These are phyloP conservation scores for Pantherophis vulpinus DNA, from an alignment of 2,797 vertebrate genomes.

Conservation along the genomic window DNA sequence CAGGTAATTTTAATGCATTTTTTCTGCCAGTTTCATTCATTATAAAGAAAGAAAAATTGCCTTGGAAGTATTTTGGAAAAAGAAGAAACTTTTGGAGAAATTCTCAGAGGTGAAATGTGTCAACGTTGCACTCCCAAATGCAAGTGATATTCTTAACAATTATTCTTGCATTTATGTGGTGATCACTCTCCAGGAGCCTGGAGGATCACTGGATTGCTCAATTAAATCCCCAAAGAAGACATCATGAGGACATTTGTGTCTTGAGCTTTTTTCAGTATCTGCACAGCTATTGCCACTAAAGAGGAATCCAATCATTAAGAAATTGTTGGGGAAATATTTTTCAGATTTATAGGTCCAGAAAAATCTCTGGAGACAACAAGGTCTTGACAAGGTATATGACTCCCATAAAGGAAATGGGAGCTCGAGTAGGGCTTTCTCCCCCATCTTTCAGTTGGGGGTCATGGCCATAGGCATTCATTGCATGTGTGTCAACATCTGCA, in stretches of 20 bases:
- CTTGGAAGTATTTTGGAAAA: not conserved
- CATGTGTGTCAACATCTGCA: not conserved
- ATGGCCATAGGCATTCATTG: not conserved
- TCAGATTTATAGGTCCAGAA: not conserved
- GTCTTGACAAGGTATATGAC: not conserved
- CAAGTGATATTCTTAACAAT: not conserved
- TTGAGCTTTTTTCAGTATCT: not conserved
- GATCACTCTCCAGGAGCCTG: not conserved
- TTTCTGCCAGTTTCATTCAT: not conserved
- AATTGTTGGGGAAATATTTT: not conserved
- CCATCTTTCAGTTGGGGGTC: not conserved
- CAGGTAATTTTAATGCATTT: not conserved
- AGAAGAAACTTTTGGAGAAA: not conserved
- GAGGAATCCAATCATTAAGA: not conserved
- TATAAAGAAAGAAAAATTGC: not conserved
- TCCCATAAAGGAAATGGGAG: not conserved
- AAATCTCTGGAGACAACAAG: not conserved
- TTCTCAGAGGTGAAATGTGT: not conserved
- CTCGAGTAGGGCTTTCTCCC: not conserved
- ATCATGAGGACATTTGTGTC: not conserved
- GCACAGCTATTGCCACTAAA: not conserved
- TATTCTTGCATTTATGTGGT: not conserved
- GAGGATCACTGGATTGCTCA: not conserved
- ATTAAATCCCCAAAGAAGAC: not conserved
- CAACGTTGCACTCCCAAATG: not conserved